Conservation (phyloP, 2,113 vertebrate species). For the Pavo muticus region DNA sequence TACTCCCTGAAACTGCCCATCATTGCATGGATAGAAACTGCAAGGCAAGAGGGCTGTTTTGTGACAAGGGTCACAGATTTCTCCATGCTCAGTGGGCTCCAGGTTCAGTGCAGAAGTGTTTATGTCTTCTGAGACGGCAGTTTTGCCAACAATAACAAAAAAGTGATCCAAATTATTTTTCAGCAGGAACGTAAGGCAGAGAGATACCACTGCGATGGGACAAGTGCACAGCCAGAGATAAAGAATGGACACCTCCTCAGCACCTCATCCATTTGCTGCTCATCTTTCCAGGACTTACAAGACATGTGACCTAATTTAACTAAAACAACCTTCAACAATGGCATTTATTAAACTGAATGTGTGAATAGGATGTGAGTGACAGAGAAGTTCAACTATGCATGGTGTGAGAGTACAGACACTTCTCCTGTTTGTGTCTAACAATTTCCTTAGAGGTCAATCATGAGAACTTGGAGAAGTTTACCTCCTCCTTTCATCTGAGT, state of each 20-base stretch:
- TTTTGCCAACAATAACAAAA: neutral
- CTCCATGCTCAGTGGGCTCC: neutral
- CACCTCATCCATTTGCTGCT: neutral
- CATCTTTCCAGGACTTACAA: neutral
- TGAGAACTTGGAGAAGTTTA: too few species aligned
- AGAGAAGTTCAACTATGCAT: neutral
- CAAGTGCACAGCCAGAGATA: neutral
- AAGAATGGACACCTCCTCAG: neutral
- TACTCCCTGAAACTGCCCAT: neutral
- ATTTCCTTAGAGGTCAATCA: neutral
- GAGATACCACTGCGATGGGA: neutral
- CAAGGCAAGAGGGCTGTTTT: neutral
- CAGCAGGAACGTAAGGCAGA: neutral
- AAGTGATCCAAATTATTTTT: neutral
- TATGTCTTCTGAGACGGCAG: neutral
- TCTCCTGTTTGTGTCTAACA: neutral
- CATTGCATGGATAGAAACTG: neutral
- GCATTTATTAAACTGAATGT: neutral
- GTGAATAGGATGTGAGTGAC: neutral
- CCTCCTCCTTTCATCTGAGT: neutral
- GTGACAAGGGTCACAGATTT: neutral
- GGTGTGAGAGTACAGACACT: neutral
- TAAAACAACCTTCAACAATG: neutral
- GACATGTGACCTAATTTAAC: neutral
- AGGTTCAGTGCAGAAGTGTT: neutral